Evolutionary conservation across 2,113 vertebrate genomes (phyloP), one percentile per base, ranked within the genome.

Genomic region (Arvicanthis niloticus): DNA sequence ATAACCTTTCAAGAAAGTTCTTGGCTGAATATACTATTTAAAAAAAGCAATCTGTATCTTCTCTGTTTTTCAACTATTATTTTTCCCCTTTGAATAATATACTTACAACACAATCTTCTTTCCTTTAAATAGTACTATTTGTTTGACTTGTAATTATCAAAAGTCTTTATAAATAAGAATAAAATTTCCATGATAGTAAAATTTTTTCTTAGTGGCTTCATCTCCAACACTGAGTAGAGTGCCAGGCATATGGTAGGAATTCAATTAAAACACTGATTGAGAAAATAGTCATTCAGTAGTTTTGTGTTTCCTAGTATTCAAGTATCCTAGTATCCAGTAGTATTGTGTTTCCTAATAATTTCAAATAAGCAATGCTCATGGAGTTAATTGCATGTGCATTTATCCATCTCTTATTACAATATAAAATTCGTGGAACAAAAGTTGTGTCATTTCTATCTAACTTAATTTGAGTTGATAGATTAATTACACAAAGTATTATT

Each of bases 391-490:
- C 67, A 4, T 85, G 77, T 93, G 58, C 15, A 40, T 95, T 89
- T 91, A 91, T 76, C 53, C 4, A 91, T 51, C 53, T 91, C 60
- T 34, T 56, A 89, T 7, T 91, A 31, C 34, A 89, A 91, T 81
- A 72, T 89, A 93, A 94, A 93, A 92, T 65, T n/a, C 42, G 72
- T 58, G 22, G 31, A 22, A 58, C 12, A 86, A 70, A 51, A 96
- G 89, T 78, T 85, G 7, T 80, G 42, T 81, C 24, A 88, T 90
- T 89, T 75, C 93, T 95, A 31, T 85, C 37, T 42, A 24, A 84
- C 62, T 88, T 26, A 12, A 91, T 76, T 91, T 96, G 42, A 11
- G 4, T 91, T 91, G 92, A 94, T 88, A 13, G 40, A 88, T 37
- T 88, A n/a, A 86, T 75, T 62, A 8, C 5, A 92, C 21, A 88